Conservation (phyloP, 2,113 vertebrate species). For the Protobothrops mucrosquamatus region DNA sequence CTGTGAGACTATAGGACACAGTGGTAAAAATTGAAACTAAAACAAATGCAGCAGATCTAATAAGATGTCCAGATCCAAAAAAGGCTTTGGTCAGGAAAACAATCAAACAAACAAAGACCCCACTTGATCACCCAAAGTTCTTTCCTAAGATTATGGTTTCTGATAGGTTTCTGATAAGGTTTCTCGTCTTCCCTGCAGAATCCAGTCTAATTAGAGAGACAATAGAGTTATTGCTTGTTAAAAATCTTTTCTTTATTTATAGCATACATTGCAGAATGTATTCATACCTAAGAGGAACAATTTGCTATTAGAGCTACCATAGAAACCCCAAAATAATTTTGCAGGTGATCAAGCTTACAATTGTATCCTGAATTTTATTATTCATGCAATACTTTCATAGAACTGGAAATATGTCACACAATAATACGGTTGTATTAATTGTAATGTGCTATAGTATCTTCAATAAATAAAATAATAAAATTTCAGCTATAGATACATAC, state of each 20-base stretch:
- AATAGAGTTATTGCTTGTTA: background rate
- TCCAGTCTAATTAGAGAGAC: rapidly evolving
- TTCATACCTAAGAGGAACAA: background rate
- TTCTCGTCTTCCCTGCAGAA: background rate
- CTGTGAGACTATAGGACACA: conserved; percentile 22
- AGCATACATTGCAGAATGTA: background rate
- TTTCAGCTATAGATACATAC: background rate
- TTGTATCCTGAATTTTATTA: background rate
- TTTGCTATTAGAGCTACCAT: background rate
- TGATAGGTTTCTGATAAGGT: background rate
- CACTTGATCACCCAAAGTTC: background rate
- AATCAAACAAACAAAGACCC: background rate
- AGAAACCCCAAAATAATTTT: background rate
- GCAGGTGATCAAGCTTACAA: background rate
- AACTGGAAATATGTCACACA: background rate
- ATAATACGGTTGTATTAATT: background rate
- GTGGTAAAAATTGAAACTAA: background rate
- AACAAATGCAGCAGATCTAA: background rate
- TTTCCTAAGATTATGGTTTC: conserved; percentile 23
- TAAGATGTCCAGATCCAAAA: background rate
- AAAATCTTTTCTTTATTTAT: background rate
- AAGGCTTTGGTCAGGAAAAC: background rate
- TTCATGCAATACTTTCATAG: background rate
- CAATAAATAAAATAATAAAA: background rate
- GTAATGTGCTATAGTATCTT: background rate